phyloP scores from a whole-genome alignment of 2,888 invertebrate species.

The Leptura quadrifasciata region DNA sequence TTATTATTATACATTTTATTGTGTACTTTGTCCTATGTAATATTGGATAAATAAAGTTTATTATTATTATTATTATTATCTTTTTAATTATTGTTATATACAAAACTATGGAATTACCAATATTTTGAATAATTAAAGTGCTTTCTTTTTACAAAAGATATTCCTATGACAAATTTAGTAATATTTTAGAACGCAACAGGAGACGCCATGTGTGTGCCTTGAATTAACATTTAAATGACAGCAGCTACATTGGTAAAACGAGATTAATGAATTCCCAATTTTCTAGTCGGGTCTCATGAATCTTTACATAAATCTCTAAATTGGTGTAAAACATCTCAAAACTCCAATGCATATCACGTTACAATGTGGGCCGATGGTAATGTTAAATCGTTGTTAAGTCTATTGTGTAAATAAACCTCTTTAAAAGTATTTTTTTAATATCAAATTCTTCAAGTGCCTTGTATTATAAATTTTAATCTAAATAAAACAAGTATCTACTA shows the following conservation, averaged over 20 bases:
- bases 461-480: slow-evolving; percentile 29
- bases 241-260: not conserved
- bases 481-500: slow-evolving; percentile 33
- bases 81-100: too few species aligned
- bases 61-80: too few species aligned
- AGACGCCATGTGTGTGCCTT: not conserved
- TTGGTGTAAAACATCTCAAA: not conserved
- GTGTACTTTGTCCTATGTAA: too few species aligned
- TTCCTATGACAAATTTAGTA: not conserved
- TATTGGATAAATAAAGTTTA: too few species aligned
- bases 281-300: not conserved
- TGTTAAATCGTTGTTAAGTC: slow-evolving; percentile 18
- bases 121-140: too few species aligned
- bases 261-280: not conserved
- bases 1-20: too few species aligned
- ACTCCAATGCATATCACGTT: slow-evolving; percentile 5
- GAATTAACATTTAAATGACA: not conserved
- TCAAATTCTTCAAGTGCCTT: slow-evolving; percentile 2
- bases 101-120: too few species aligned
- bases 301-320: slow-evolving; percentile 20
- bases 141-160: too few species aligned
- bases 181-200: not conserved
- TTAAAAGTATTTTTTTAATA: slow-evolving; percentile 18
- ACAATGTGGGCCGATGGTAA: slow-evolving; percentile 21
- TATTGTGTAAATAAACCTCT: slow-evolving; percentile 29